Conservation (phyloP, 37 sponge, comb jelly and placozoan genomes). For the Oscarella lobularis region DNA sequence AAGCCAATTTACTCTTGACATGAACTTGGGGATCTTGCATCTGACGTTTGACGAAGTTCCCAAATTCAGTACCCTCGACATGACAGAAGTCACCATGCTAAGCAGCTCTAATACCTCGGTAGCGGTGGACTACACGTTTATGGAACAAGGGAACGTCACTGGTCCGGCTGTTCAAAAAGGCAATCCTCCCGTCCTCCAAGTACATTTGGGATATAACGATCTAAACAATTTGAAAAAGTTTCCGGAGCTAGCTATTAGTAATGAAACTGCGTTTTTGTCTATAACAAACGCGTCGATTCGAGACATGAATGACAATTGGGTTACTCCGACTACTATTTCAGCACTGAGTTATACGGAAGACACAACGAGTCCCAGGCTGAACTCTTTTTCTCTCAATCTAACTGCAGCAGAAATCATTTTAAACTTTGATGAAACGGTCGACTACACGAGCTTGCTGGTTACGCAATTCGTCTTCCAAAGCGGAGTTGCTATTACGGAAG, state of each 20-base stretch:
- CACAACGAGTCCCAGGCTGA: slow-evolving; percentile 47
- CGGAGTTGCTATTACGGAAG: not conserved
- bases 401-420: slow-evolving; percentile 40
- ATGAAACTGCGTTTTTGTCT: slow-evolving; percentile 53
- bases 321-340: slow-evolving; percentile 10
- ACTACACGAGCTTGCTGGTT: slow-evolving; percentile 25
- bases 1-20: not conserved
- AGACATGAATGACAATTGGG: slow-evolving; percentile 20
- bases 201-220: slow-evolving; percentile 42
- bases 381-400: slow-evolving; percentile 56
- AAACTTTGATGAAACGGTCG: slow-evolving; percentile 69
- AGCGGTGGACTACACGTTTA: not conserved
- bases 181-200: slow-evolving; percentile 59
- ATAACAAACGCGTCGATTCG: slow-evolving; percentile 14
- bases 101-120: not conserved
- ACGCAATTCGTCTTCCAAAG: not conserved
- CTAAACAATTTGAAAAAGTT: slow-evolving; percentile 55
- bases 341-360: slow-evolving; percentile 54
- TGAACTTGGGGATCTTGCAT: not conserved
- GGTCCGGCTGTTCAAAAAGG: not conserved
- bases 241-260: slow-evolving; percentile 37
- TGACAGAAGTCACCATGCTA: not conserved
- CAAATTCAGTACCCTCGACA: not conserved
- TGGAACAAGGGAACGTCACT: not conserved
- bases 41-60: not conserved